Conservation (phyloP, 2,797 vertebrate species). For the Pseudochirops cupreus region DNA sequence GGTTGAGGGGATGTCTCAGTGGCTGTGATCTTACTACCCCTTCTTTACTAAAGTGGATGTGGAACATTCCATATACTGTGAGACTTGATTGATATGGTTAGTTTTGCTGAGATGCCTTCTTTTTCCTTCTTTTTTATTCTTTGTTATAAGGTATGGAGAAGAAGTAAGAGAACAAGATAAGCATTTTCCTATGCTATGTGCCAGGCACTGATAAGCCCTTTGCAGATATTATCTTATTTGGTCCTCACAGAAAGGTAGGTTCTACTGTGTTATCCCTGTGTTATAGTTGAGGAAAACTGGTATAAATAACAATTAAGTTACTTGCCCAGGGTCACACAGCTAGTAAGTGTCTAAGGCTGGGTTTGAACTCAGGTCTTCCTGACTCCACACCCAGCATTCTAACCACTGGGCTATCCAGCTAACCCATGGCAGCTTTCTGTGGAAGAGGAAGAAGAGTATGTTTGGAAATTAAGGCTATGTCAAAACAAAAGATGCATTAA, state of each 20-base stretch:
- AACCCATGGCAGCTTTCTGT: neutral
- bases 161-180: neutral
- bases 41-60: neutral
- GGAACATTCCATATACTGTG: neutral
- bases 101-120: neutral
- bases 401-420: neutral
- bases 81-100: neutral
- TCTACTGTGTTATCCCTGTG: neutral
- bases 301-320: neutral
- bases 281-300: neutral
- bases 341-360: neutral
- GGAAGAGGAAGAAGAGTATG: neutral
- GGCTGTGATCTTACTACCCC: neutral
- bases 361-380: neutral
- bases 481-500: neutral
- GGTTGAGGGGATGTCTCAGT: neutral
- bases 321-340: neutral
- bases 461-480: neutral
- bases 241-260: neutral
- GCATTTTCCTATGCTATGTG: neutral
- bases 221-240: neutral
- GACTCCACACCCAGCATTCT: neutral
- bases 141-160: neutral
- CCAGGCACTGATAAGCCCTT: neutral
- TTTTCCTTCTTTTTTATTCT: neutral